Conservation (phyloP, 2,888 invertebrate species). For the Lasioglossum leucozonium region DNA sequence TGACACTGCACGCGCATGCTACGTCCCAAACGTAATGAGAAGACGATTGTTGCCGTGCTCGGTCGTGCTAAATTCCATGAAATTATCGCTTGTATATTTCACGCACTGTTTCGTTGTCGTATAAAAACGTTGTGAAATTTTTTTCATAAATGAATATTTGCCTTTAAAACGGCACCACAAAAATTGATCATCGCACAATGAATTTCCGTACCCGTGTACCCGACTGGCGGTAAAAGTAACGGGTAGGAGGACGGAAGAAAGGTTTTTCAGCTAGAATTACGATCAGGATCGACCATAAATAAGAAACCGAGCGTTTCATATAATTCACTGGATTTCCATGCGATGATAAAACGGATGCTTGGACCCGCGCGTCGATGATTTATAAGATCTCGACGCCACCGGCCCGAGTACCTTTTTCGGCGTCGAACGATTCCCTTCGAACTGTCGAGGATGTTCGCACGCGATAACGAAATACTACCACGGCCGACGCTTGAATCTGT, state of each 20-base stretch:
- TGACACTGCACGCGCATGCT: not conserved
- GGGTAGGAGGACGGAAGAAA: conserved; percentile 5
- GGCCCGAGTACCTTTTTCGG: conserved; percentile 18
- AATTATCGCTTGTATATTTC: not conserved
- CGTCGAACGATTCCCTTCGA: conserved; percentile 45
- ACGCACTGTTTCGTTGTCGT: not conserved
- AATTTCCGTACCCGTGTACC: not conserved
- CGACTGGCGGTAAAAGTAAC: not conserved
- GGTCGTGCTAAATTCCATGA: not conserved
- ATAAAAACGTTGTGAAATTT: not conserved
- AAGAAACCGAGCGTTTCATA: conserved; percentile 79
- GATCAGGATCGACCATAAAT: conserved; percentile 76
- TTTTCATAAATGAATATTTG: not conserved
- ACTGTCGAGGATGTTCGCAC: conserved; percentile 55
- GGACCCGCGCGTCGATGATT: conserved; percentile 44
- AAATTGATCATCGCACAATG: not conserved
- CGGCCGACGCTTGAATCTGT: conserved; percentile 2
- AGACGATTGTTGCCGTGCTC: not conserved
- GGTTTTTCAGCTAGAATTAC: conserved; percentile 60
- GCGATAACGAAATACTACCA: conserved; percentile 59
- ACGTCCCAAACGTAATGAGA: not conserved
- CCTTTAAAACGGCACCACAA: not conserved
- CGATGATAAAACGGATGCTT: conserved; percentile 81
- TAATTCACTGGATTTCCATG: conserved; percentile 83
- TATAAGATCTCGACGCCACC: conserved; percentile 33